Evolutionary conservation across 1,140 invertebrate genomes (phyloP), one percentile per base, ranked within the genome.

Genomic region (Diploscapter pachys): DNA sequence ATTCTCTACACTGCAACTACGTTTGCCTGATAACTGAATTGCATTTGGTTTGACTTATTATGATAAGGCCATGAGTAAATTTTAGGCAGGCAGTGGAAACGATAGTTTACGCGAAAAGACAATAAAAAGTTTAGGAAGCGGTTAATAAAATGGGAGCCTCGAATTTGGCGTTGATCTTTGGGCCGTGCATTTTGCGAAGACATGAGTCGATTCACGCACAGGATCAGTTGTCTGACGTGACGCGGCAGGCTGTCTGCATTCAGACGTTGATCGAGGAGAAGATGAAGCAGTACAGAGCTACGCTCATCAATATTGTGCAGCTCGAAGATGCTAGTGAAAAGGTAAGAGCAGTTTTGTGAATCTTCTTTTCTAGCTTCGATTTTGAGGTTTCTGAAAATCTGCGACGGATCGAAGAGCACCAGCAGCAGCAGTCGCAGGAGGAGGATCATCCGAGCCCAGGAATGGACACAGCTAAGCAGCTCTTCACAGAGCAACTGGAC

Each of bases 131-230:
- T 31, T 31, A 31, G 81, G 93, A 96, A 87, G 89, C 92, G 54
- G 91, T 91, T 72, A 97, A 96, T 87, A 90, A 93, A 74, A 98
- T 98, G 95, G 93, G 91, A 78, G 89, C 93, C 0, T 92, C 92
- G 80, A 92, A 93, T 59, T 87, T 98, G 69, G 93, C 95, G 13
- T 95, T 96, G 79, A 93, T 97, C 63, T 96, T 96, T 88, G 93
- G 94, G 8, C 95, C 95, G 5, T 96, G 93, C 86, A 92, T 97
- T 68, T 87, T 97, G 72, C 89, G 93, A 66, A 93, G 93, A 54
- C 92, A 92, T 86, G 91, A 93, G 84, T 86, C 90, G 63, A 89
- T 94, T 67, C 92, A 93, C 53, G 93, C 93, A 11, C 94, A 96
- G 57, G 73, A 74, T 54, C 92, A 92, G 80, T 88, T 95, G 66